Percentiles rank a stretch among this genome's conserved stretches.
These are phyloP conservation scores for Panthera uncia DNA, from an alignment of 2,113 vertebrate genomes.

Conservation along the genomic window DNA sequence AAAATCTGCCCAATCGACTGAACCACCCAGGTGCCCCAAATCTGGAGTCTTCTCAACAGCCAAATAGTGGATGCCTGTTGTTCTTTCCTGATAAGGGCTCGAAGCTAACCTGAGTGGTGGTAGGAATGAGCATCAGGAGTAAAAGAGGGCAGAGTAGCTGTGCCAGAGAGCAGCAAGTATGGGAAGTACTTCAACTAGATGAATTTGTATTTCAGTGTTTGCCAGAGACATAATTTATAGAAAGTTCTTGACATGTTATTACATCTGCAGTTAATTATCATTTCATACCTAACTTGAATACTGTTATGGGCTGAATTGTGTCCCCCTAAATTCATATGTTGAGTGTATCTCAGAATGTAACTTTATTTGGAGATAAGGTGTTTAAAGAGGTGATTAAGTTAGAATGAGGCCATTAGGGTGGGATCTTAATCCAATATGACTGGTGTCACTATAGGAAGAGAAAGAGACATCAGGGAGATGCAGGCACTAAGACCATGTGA, in stretches of 20 bases:
- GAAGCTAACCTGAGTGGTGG: background rate
- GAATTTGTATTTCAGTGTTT: background rate
- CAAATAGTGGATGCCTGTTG: background rate
- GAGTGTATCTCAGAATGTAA: background rate
- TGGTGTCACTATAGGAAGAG: background rate
- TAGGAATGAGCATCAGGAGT: background rate
- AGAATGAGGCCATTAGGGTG: background rate
- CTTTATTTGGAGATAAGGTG: background rate
- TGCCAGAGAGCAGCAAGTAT: background rate
- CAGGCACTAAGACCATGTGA: background rate
- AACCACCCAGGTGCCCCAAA: too few relatives aligned
- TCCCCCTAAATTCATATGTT: background rate
- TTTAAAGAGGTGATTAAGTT: constrained; percentile 8
- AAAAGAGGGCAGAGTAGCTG: background rate
- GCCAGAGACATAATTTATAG: background rate
- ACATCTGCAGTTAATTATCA: background rate
- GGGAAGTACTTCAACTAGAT: background rate
- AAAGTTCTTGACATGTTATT: background rate
- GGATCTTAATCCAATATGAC: background rate
- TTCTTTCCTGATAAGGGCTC: background rate
- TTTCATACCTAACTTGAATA: background rate
- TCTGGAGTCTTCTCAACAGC: background rate
- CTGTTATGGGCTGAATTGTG: background rate
- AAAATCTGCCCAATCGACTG: too few relatives aligned
- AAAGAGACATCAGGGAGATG: background rate